Conservation (phyloP, 2,797 vertebrate species). For the Gephyroberyx darwinii region DNA sequence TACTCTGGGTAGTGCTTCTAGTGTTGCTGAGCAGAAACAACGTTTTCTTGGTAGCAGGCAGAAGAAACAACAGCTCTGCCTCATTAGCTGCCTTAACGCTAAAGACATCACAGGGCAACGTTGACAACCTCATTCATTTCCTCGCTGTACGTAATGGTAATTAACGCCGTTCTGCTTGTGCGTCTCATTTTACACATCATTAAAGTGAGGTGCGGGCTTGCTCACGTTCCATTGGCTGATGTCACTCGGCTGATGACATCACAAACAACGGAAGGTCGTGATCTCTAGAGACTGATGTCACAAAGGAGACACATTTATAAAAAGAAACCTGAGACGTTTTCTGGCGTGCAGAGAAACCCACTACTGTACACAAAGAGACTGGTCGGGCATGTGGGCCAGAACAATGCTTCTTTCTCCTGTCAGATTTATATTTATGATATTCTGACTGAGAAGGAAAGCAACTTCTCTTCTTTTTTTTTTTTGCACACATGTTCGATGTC, state of each 20-base stretch:
- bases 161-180: conserved; percentile 41
- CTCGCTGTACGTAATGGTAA: conserved; percentile 45
- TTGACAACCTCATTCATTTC: conserved; percentile 51
- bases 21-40: conserved; percentile 28
- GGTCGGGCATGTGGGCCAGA: conserved; percentile 13
- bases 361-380: not conserved
- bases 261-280: conserved; percentile 31
- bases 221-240: not conserved
- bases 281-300: not conserved
- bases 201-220: conserved; percentile 33
- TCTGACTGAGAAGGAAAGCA: conserved; percentile 10
- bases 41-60: conserved; percentile 21
- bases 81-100: conserved; percentile 53
- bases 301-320: no score
- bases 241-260: conserved; percentile 25
- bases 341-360: not conserved
- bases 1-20: conserved; percentile 2
- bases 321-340: not conserved
- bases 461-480: conserved; percentile 19
- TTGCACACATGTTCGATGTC: conserved; percentile 24
- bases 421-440: conserved; percentile 38
- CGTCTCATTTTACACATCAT: conserved; percentile 50
- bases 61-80: conserved; percentile 27
- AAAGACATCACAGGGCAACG: conserved; percentile 21
- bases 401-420: conserved; percentile 20